Evolutionary conservation across 92 coral and sea anemone genomes (phyloP).

Genomic region (Zoanthus gigantus): DNA sequence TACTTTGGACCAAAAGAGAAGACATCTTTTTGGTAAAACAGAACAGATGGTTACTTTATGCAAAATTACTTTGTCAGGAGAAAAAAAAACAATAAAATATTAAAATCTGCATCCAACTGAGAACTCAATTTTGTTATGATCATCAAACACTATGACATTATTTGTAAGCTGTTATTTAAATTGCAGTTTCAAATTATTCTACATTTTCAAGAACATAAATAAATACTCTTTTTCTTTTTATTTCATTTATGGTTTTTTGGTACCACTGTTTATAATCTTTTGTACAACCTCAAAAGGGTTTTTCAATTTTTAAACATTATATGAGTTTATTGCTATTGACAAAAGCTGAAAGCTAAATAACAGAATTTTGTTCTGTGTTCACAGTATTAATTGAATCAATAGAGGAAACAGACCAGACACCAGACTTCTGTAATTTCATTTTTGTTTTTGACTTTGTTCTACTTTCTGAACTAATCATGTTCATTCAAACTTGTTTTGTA

Average conservation of each 20-base stretch:
- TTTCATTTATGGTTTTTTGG: not conserved
- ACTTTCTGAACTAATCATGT: slow-evolving; percentile 33
- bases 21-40: slow-evolving; percentile 29
- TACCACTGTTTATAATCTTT: slow-evolving; percentile 18
- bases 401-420: not conserved
- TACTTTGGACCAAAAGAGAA: not conserved
- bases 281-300: slow-evolving; percentile 46
- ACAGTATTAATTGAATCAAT: slow-evolving; percentile 43
- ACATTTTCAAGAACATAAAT: slow-evolving; percentile 10
- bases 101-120: slow-evolving; percentile 76
- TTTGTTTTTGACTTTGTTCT: slow-evolving; percentile 31
- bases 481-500: slow-evolving; percentile 38
- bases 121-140: slow-evolving; percentile 71
- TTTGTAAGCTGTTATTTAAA: slow-evolving; percentile 65
- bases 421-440: slow-evolving; percentile 24
- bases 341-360: slow-evolving; percentile 36
- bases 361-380: slow-evolving; percentile 46
- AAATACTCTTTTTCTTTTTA: slow-evolving; percentile 24
- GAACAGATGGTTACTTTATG: slow-evolving; percentile 76
- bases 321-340: slow-evolving; percentile 44
- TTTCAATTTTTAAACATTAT: slow-evolving; percentile 31
- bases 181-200: slow-evolving; percentile 14
- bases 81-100: slow-evolving; percentile 76
- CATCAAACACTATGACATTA: slow-evolving; percentile 69
- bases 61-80: slow-evolving; percentile 60